Evolutionary conservation across 2,113 vertebrate genomes (phyloP), one percentile per base, ranked within the genome.

Genomic region (Reinhardtius hippoglossoides): DNA sequence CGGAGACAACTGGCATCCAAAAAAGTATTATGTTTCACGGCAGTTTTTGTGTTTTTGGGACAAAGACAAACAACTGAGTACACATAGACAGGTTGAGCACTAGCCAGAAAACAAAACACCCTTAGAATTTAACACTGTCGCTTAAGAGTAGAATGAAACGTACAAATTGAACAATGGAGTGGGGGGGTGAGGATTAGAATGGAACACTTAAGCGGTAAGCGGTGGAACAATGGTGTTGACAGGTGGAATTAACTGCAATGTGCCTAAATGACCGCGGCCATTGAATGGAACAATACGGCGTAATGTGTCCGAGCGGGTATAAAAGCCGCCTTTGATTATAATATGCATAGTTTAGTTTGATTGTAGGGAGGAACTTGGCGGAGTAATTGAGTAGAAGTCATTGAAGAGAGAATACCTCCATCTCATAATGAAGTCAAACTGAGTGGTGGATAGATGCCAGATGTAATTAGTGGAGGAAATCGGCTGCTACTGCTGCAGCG

Each of bases 361-460:
- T 87, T 90, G 83, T 89, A 80, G 67, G 74, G 65, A 86, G 83
- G 80, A 85, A 86, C 87, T 84, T 84, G 62, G 82, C 68, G 27
- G 73, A 82, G 87, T 90, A 89, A 92, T 91, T 89, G 86, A 89
- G 84, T 87, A 91, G 85, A 93, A 90, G 86, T 82, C 90, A 91
- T 86, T 88, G 88, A 87, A 70, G 85, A 86, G 85, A 90, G 91
- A 91, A 93, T 87, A 88, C 89, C 86, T 90, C 89, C 85, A 86
- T 86, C 87, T 83, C 89, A 88, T 90, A 91, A 91, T 92, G 90
- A 91, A 91, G 88, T 92, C 89, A 91, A 80, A 88, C 84, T 74
- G 89, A 82, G 83, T 86, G 77, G 92, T 91, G 90, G 89, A 91
- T 86, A 59, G 82, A 82, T 90, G 91, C 91, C 92, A 91, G 89